Evolutionary conservation across 2,797 vertebrate species (phyloP), one percentile per base, ranked within the genome.

Genomic region (Coranthus polyacanthus): DNA sequence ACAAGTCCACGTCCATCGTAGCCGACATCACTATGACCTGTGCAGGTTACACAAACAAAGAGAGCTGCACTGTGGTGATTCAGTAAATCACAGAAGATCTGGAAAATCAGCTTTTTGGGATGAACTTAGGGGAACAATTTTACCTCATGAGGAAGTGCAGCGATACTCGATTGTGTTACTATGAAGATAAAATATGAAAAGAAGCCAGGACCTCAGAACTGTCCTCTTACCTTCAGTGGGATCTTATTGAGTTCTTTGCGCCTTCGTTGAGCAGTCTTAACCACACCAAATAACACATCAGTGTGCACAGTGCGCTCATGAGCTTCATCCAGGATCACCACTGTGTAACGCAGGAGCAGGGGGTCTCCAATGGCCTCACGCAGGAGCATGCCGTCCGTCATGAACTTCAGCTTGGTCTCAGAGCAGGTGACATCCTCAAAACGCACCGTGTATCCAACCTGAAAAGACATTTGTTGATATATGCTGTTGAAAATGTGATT

Each of bases 1-100:
- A 99, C 66, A 96, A 90, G 81, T 98, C 98, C 16, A 99, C 98
- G 0, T 99, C 98, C 98, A 99, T 99, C 0, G 98, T 99, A 55
- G 98, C 98, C 0, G 98, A 99, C 98, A 99, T 99, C 82, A 99
- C 67, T 0, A 99, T 86, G 50, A 99, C 92, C 98, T 98, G 56
- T 0, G 20, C 26, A 50, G 58, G 52, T 47, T n/a, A 60, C 9
- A 55, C 6, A 37, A 12, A 6, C 4, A 43, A 0, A 51, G 18
- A n/a, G n/a, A n/a, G n/a, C n/a, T n/a, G n/a, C n/a, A n/a, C n/a
- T n/a, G n/a, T n/a, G n/a, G n/a, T n/a, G n/a, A 47, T 0, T 39
- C 2, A 4, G 37, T 4, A 1, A 42, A 38, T 15, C 6, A 18
- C 3, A 38, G 42, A 5, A 47, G 32, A 34, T 6, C 37, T 15